Evolutionary conservation across 2,113 vertebrate species (phyloP), one percentile per base, ranked within the genome.

Genomic region (Silurus glanis): DNA sequence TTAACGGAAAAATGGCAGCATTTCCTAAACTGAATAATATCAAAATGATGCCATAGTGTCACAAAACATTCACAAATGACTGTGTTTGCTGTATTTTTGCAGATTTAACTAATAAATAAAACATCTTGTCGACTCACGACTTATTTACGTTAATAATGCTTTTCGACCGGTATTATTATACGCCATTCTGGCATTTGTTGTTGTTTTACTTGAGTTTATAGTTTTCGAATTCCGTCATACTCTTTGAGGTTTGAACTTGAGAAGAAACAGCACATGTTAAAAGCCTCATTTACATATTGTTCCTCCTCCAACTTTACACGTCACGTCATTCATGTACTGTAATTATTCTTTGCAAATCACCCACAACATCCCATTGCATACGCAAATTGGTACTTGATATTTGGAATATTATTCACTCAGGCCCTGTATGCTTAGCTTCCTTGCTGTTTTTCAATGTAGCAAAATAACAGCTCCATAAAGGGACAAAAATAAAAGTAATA

Each of bases 281-380:
- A 28, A 19, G 37, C 7, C 28, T 37, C 25, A 59, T 61, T 21
- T 59, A 59, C 37, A 80, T 59, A 45, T 59, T 2, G 56, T 79
- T 58, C 55, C 55, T 56, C 51, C 75, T 3, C 75, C 53, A 53
- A 79, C 13, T 17, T 55, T 58, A 16, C 76, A 79, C 53, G 37
- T 79, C 76, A 79, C 25, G 28, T 79, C 16, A 79, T 79, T 56
- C 23, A 9, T 58, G 76, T 37, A 37, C 37, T 37, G 37, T 37
- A 21, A 79, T 58, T 79, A 79, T 56, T 58, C n/a, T 79, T 58
- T 58, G 76, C 12, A 17, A 79, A 56, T 79, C 76, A 79, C 76
- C 25, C 76, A 80, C 55, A 55, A 56, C 51, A 80, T 59, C 28
- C 8, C 8, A 13, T 45, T 59, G 56, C 56, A 80, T 45, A 45